Evolutionary conservation across 2,113 vertebrate genomes (phyloP), one percentile per base, ranked within the genome.

Genomic region (Corythornis cristatus): DNA sequence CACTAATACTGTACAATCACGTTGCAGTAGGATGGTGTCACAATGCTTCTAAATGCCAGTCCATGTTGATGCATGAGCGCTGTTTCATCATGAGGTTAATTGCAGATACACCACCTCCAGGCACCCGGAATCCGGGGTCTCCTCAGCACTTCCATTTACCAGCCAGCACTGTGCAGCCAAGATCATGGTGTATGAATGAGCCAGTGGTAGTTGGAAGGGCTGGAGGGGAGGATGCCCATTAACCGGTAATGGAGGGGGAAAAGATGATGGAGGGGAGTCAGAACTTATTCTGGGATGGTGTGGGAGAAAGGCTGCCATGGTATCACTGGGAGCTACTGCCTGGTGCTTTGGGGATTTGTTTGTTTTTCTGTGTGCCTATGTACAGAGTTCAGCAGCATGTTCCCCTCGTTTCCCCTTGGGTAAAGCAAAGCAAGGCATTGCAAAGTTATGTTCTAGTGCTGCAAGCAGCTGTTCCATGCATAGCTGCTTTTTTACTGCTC

Each of bases 1-100:
- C n/a, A 1, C 12, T n/a, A 5, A 2, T n/a, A 4, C 0, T 6
- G 13, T 6, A 54, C 56, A 19, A 12, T 35, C 14, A 0, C 0
- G 1, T 15, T 51, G 29, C 40, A 18, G 31, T 19, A 28, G 54
- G 75, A 51, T 4, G 25, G 43, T 31, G 0, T 20, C 58, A 5
- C 3, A 33, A 7, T 64, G n/a, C 64, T 31, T 33, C 0, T 4
- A 14, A 60, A 31, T 0, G 4, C 50, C 62, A 15, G 12, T 31
- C 29, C 0, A 0, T 77, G 51, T n/a, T 19, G 46, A 11, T 37
- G 60, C 56, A 28, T 8, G 21, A 12, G 2, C 1, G 8, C 73
- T 12, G 31, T 37, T 89, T n/a, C 56, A 29, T 29, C 29, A 1
- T 15, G 35, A 15, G 26, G 56, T 84, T 31, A 64, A 45, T 7